Conservation (phyloP, 37 sponge, comb jelly and placozoan genomes). For the Oopsacas minuta region DNA sequence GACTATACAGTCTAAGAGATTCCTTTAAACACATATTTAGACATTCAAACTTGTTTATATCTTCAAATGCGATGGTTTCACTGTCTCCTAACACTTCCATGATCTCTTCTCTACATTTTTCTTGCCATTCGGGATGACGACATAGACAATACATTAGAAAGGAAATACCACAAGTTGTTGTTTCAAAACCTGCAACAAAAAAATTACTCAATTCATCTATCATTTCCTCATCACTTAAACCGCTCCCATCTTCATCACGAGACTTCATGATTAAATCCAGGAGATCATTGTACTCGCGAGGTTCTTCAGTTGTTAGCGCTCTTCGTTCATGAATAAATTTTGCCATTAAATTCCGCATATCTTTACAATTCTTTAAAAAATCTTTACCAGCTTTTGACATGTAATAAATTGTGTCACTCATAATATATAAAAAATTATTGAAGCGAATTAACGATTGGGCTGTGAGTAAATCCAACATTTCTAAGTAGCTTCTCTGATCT, state of each 20-base stretch:
- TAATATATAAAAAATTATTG: neutral
- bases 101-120: neutral
- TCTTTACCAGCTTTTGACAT: neutral
- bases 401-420: neutral
- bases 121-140: neutral
- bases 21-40: neutral
- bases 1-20: neutral
- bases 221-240: neutral
- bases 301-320: neutral
- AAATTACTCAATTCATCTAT: neutral
- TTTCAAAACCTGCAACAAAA: neutral
- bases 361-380: neutral
- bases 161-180: neutral
- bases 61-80: neutral
- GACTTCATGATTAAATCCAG: constrained; percentile 3
- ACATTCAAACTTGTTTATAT: neutral
- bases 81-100: neutral
- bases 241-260: neutral
- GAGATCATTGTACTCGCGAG: neutral
- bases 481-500: neutral
- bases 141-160: neutral
- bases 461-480: neutral
- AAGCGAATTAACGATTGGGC: neutral
- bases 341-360: neutral
- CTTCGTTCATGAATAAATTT: neutral